Base-by-base conservation (phyloP, 2,113 vertebrate genomes). In the Ctenodactylus gundi region DNA sequence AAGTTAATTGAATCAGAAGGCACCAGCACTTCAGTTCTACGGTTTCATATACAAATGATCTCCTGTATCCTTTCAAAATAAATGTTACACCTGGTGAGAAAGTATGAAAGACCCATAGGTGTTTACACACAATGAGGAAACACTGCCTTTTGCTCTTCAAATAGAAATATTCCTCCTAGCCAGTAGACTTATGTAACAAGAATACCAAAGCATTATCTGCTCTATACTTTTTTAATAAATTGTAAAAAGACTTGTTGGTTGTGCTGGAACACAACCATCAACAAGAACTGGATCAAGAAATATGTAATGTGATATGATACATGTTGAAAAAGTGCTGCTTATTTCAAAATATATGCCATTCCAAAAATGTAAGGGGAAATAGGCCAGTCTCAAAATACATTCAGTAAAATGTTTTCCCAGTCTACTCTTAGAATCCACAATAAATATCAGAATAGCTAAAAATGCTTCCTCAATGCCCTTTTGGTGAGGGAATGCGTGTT, bases 1-100 rank as follows among this genome's bases (percentile, higher is more conserved):
- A 97, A 98, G 97, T 97, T 98, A 96, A 98, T 88, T 98, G 98
- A 98, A 98, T 98, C 97, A 94, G 94, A 95, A 97, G 97, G 96
- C 85, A 96, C 91, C 72, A 67, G 90, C 87, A 89, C 49, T 95
- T 82, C 83, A 46, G n/a, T 93, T 95, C 98, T 98, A 68, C 8
- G 8, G 93, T 97, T 98, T 98, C 97, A 96, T 39, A 95, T 94
- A 81, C 89, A 94, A 95, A 95, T 64, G 83, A 10, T 95, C 88
- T 94, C 92, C 53, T 57, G 51, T 94, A 18, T 39, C 76, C 93
- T 25, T 9, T 88, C 92, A 95, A 97, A 98, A 97, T 46, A 46
- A 97, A 98, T 97, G 39, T 41, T 81, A 90, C 89, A 97, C 96
- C 97, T 96, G 88, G 39, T 93, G 96, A 97, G 95, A 97, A 97